Evolutionary conservation across 2,113 vertebrate genomes (phyloP).

Genomic region (Oriolus oriolus): DNA sequence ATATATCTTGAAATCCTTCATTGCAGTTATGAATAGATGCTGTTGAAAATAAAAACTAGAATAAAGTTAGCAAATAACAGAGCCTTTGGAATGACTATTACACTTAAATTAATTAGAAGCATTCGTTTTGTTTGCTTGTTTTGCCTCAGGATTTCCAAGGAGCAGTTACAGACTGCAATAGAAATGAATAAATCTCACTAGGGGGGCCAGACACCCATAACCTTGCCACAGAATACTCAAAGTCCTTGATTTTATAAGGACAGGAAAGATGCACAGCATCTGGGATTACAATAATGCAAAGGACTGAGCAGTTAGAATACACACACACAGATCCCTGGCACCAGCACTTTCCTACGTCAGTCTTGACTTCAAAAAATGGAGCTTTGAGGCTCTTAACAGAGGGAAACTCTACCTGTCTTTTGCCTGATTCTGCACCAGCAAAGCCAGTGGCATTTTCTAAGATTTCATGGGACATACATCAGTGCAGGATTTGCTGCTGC

Average conservation of each 20-base stretch:
- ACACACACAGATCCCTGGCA: background rate
- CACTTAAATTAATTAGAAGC: background rate
- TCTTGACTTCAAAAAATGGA: background rate
- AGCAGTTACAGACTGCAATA: background rate
- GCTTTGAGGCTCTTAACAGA: background rate
- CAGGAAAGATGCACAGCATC: background rate
- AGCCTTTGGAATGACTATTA: background rate
- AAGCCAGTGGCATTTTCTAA: background rate
- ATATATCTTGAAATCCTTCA: background rate
- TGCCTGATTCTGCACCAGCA: background rate
- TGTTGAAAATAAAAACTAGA: background rate
- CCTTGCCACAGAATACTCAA: background rate
- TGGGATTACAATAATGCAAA: background rate
- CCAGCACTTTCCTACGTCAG: accelerated
- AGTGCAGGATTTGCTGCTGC: background rate
- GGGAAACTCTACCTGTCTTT: background rate
- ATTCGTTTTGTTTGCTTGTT: background rate
- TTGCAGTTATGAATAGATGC: background rate
- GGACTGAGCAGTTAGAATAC: background rate
- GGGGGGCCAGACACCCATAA: background rate
- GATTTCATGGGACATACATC: background rate
- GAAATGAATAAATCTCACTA: background rate
- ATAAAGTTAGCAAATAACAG: background rate
- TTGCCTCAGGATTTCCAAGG: background rate
- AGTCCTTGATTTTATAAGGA: background rate